Percentiles rank a stretch among this genome's conserved stretches.
phyloP scores from a whole-genome alignment of 2,113 vertebrate genomes.

The Hydropotes inermis region DNA sequence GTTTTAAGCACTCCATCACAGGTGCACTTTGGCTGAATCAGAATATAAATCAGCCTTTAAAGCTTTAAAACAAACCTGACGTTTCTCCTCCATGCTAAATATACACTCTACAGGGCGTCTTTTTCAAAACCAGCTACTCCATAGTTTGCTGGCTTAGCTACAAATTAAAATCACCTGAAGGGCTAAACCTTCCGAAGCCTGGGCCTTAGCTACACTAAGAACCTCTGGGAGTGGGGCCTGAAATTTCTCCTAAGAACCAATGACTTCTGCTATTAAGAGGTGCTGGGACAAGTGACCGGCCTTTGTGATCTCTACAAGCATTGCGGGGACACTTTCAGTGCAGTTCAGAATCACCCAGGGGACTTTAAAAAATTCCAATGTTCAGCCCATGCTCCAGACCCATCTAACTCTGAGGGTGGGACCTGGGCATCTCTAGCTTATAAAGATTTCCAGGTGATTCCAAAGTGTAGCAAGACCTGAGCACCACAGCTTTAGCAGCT shows the following conservation, averaged over 20 bases:
- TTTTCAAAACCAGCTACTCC: not conserved
- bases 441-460: not conserved
- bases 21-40: not conserved
- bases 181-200: not conserved
- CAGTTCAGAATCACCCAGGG: not conserved
- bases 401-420: not conserved
- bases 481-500: not conserved
- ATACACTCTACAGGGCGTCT: not conserved
- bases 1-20: not conserved
- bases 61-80: not conserved
- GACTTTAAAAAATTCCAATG: not conserved
- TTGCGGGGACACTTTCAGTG: not conserved
- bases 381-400: not conserved
- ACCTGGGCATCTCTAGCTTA: rapidly evolving
- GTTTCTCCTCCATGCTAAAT: not conserved
- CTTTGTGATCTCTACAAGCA: not conserved
- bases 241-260: not conserved
- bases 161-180: conserved; percentile 26
- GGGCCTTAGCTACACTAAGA: not conserved
- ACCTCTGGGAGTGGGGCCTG: not conserved
- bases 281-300: not conserved
- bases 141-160: not conserved
- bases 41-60: not conserved
- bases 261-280: not conserved
- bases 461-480: rapidly evolving